Evolutionary conservation across 2,797 vertebrate species (phyloP).

Genomic region (Cirrhinus molitorella): DNA sequence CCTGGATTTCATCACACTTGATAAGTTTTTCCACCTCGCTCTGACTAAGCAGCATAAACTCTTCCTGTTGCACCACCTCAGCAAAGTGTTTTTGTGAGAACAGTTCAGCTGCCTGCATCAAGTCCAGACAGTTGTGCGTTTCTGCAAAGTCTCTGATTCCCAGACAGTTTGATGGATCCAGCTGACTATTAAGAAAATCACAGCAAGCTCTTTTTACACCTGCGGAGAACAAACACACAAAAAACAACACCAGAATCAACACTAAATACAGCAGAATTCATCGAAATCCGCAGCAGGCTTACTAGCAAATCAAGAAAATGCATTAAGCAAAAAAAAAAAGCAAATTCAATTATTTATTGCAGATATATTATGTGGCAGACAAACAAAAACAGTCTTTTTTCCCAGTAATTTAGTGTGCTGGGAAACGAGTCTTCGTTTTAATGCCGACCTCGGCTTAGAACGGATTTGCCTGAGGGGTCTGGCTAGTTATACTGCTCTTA

Average conservation of each 20-base stretch:
- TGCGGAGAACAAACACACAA: conserved; percentile 65
- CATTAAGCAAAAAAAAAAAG: background rate
- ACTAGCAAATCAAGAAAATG: background rate
- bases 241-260: background rate
- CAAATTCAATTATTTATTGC: background rate
- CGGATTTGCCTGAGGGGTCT: background rate
- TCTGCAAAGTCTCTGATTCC: conserved; percentile 98
- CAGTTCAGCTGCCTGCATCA: conserved; percentile 96
- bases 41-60: conserved; percentile 96
- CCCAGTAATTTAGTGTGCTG: background rate
- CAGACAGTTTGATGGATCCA: conserved; percentile 97
- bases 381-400: background rate
- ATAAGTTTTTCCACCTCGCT: conserved; percentile 97
- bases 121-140: conserved; percentile 96
- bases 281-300: background rate
- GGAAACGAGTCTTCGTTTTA: background rate
- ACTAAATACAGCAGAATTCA: background rate
- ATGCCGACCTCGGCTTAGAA: background rate
- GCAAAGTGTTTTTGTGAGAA: conserved; percentile 99
- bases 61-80: conserved; percentile 98
- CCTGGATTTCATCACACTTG: conserved; percentile 99
- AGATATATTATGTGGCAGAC: background rate
- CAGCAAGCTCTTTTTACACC: conserved; percentile 98
- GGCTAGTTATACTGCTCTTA: background rate
- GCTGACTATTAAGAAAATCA: conserved; percentile 96